Base-by-base conservation (phyloP, 2,797 vertebrate species). In the Enteromius paludinosus region DNA sequence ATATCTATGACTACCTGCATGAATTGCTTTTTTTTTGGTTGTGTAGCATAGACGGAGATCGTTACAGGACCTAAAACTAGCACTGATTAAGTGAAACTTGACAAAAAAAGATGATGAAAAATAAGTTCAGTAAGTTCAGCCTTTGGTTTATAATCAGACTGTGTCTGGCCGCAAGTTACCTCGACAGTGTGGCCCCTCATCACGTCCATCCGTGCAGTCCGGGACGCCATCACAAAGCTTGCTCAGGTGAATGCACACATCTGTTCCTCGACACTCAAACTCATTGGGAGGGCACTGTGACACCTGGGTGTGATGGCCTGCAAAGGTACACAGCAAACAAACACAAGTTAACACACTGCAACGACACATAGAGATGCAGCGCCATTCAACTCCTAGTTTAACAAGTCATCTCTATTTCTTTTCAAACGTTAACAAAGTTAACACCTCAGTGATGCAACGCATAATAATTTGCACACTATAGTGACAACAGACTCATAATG, bases 271-370 rank as follows among this genome's bases (percentile, higher is more conserved):
- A 88, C 98, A 99, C 71, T 96, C 96, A 77, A 96, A 93, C 76
- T 98, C 96, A 0, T 98, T 98, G 10, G 97, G 97, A 7, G 97
- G 97, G 92, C 98, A 99, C 80, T 96, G 94, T 5, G 96, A 97
- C 56, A 94, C 91, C 86, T 95, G 95, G 92, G 93, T 97, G 92
- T 98, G 96, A 20, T 96, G 95, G 91, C 98, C 98, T 99, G 92
- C 11, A 83, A 85, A 54, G n/a, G 14, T 30, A 81, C 28, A 84
- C 47, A 81, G 25, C 30, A 47, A 56, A 84, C 35, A 77, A 68
- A 68, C n/a, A 64, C 62, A 45, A 76, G 73, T 77, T 54, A 61
- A 70, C 81, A 59, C 23, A 20, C 4, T 56, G 18, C 45, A 65
- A n/a, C 0, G 6, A 65, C 45, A 43, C 61, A 66, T 41, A 82